phyloP scores from a whole-genome alignment of 2,888 invertebrate genomes.

The Limnephilus marmoratus region DNA sequence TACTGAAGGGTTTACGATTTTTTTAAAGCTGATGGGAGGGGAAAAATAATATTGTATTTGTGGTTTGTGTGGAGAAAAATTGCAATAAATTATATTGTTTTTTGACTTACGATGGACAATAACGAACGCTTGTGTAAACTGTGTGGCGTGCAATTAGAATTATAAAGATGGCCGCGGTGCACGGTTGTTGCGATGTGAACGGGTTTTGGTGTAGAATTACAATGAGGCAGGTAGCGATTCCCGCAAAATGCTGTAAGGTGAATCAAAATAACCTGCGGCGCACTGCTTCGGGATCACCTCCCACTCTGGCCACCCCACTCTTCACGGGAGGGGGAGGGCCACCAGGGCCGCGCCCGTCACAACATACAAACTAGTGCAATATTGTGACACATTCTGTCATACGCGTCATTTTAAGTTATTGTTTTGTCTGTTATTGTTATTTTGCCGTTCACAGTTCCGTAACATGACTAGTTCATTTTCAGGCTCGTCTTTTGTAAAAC shows the following conservation, averaged over 20 bases:
- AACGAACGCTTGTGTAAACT: conserved; percentile 21
- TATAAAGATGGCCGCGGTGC: conserved; percentile 49
- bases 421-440: background rate
- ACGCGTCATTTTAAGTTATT: background rate
- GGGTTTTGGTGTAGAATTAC: conserved; percentile 59
- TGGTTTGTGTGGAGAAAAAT: background rate
- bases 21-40: background rate
- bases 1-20: background rate
- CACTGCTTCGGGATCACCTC: conserved; percentile 62
- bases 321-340: background rate
- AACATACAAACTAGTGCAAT: background rate
- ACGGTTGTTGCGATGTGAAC: conserved; percentile 38
- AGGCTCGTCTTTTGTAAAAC: no score
- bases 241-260: conserved; percentile 60
- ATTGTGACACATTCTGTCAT: background rate
- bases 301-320: conserved; percentile 4
- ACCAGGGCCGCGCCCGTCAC: background rate
- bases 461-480: no score
- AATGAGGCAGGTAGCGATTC: conserved; percentile 61
- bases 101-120: conserved; percentile 48
- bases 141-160: conserved; percentile 45
- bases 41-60: background rate
- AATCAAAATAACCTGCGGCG: conserved; percentile 64
- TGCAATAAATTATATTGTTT: background rate
- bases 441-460: background rate